These are phyloP conservation scores for Cyrtodaria siliqua DNA, from an alignment of 2,888 invertebrate species.

Conservation along the genomic window DNA sequence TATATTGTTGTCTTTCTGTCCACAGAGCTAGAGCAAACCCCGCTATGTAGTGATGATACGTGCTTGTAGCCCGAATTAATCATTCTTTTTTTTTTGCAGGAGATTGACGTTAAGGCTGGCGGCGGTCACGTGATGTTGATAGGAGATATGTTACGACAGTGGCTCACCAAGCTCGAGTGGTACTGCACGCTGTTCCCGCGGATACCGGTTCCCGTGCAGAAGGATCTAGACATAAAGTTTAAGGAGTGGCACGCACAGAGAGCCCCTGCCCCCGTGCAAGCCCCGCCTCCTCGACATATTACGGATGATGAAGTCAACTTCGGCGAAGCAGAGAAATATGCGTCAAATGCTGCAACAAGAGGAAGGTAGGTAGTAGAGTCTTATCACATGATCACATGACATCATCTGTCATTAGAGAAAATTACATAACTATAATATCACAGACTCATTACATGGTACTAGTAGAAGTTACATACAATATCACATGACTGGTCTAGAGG, in stretches of 20 bases:
- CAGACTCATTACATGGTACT: no score
- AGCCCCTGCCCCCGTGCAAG: slow-evolving; percentile 33
- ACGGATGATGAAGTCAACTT: slow-evolving; percentile 80
- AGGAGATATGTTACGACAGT: slow-evolving; percentile 96
- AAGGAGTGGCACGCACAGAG: slow-evolving; percentile 44
- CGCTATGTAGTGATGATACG: slow-evolving; percentile 6
- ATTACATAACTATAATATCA: no score
- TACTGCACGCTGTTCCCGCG: slow-evolving; percentile 99
- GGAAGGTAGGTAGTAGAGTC: no score
- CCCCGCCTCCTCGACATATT: slow-evolving; percentile 63
- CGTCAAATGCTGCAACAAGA: slow-evolving; percentile 44
- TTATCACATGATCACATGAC: no score
- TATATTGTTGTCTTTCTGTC: slow-evolving; percentile 11
- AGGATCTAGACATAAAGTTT: slow-evolving; percentile 93
- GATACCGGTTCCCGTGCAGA: slow-evolving; percentile 98
- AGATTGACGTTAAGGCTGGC: slow-evolving; percentile 98
- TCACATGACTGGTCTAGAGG: no score
- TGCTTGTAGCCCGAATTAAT: not conserved
- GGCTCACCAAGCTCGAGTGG: slow-evolving; percentile 98
- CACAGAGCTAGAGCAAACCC: slow-evolving; percentile 78
- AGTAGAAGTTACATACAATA: no score
- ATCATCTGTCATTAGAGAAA: no score
- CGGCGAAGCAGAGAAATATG: slow-evolving; percentile 78
- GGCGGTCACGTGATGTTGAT: slow-evolving; percentile 97
- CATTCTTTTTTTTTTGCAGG: slow-evolving; percentile 87